Percentiles rank a stretch among this genome's conserved stretches.
phyloP scores from a whole-genome alignment of 2,113 vertebrate species.

The Pantherophis guttatus region DNA sequence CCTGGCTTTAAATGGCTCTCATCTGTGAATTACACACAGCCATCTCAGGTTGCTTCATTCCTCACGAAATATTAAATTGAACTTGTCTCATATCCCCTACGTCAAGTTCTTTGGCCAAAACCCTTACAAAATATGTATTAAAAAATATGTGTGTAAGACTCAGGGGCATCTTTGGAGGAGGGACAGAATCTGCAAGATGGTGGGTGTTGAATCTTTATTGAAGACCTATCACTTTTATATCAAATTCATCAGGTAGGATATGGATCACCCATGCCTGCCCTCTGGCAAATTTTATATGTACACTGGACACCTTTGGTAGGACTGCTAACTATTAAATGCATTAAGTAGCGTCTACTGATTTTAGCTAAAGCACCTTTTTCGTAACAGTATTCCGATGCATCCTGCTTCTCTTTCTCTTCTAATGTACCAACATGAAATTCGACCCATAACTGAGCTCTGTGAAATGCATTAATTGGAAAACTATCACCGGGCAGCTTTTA shows the following conservation, averaged over 20 bases:
- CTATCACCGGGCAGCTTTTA: neutral
- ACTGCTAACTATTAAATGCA: neutral
- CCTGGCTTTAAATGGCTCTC: neutral
- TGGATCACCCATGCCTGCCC: neutral
- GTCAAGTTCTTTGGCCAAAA: neutral
- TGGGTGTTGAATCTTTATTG: neutral
- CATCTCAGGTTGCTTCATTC: too few relatives aligned
- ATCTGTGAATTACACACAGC: neutral
- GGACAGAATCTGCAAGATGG: neutral
- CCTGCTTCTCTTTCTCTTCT: neutral
- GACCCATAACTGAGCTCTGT: neutral
- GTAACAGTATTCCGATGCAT: neutral
- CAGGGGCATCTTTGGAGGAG: neutral
- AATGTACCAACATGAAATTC: neutral
- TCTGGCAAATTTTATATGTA: neutral
- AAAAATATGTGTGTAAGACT: neutral
- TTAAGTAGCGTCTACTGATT: neutral
- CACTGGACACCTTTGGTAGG: neutral
- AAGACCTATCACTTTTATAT: neutral
- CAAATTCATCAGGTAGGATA: neutral
- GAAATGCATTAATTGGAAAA: neutral
- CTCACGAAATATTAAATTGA: neutral
- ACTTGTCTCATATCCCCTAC: neutral
- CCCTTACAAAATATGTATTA: neutral
- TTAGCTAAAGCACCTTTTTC: neutral